phyloP scores from a whole-genome alignment of 2,888 invertebrate genomes.

The Trimorus sp. region DNA sequence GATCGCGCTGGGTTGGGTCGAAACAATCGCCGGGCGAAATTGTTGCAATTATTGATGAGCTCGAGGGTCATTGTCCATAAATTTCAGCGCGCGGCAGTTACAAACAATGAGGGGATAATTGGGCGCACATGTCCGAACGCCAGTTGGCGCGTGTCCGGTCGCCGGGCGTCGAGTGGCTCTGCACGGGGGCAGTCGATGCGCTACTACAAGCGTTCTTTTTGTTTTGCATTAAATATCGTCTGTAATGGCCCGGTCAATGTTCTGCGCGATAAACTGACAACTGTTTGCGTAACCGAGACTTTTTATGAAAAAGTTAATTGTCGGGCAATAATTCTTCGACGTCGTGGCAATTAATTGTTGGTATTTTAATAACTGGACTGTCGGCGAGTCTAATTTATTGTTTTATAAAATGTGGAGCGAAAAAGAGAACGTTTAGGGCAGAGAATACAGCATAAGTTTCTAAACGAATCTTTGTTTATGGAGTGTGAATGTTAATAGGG shows the following conservation, averaged over 20 bases:
- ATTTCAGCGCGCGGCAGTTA: slow-evolving; percentile 54
- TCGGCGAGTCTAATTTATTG: no score
- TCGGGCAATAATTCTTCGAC: no score
- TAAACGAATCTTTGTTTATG: no score
- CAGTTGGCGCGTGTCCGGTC: slow-evolving; percentile 57
- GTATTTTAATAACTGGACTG: no score
- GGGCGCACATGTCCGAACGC: slow-evolving; percentile 69
- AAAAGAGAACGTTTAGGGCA: no score
- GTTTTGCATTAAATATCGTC: not conserved
- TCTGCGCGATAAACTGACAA: not conserved
- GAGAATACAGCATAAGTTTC: no score
- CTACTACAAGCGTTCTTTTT: not conserved
- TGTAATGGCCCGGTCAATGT: not conserved
- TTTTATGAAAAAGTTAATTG: no score
- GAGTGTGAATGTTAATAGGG: no score
- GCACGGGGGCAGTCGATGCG: not conserved
- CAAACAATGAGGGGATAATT: slow-evolving; percentile 69
- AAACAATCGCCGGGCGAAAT: slow-evolving; percentile 17
- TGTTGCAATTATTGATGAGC: slow-evolving; percentile 34
- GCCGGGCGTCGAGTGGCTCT: not conserved
- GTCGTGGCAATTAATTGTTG: no score
- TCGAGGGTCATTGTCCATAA: slow-evolving; percentile 55
- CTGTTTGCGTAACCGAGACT: no score
- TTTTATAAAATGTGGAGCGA: no score
- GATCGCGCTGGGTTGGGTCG: slow-evolving; percentile 17